Conservation (phyloP, 2,113 vertebrate genomes). For the Cyprinodon variegatus region DNA sequence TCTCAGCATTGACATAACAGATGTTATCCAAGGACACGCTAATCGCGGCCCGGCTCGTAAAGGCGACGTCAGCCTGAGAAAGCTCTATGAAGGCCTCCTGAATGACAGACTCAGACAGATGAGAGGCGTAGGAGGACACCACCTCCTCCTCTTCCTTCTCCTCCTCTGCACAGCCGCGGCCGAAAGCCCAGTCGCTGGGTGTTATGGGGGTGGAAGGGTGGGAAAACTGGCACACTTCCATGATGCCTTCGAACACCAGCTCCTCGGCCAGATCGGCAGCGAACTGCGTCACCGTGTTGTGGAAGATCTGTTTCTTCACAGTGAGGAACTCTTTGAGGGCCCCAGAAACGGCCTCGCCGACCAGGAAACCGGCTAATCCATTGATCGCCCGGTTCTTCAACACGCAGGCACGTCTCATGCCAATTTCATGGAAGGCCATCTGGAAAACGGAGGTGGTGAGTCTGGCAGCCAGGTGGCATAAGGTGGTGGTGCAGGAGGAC, state of each 20-base stretch:
- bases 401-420: conserved; percentile 86
- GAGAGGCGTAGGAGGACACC: conserved; percentile 91
- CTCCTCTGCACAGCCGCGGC: conserved; percentile 70
- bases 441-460: conserved; percentile 95
- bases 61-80: conserved; percentile 91
- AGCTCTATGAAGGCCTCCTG: conserved; percentile 98
- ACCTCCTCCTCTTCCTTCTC: conserved; percentile 87
- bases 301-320: conserved; percentile 94
- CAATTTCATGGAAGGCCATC: conserved; percentile 96
- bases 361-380: conserved; percentile 89
- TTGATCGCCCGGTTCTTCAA: conserved; percentile 91
- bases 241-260: conserved; percentile 96
- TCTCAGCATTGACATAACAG: conserved; percentile 85
- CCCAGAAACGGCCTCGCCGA: conserved; percentile 89
- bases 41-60: conserved; percentile 92
- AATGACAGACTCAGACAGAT: conserved; percentile 95
- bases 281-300: conserved; percentile 87
- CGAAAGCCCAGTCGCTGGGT: conserved; percentile 81
- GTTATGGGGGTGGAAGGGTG: conserved; percentile 86
- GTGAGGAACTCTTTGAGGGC: conserved; percentile 90
- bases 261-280: conserved; percentile 95
- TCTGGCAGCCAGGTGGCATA: conserved; percentile 91
- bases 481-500: conserved; percentile 89
- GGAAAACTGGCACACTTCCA: conserved; percentile 99
- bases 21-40: conserved; percentile 91